These are phyloP conservation scores for Glaucopsyche alexis DNA, from an alignment of 2,888 invertebrate genomes.

Conservation along the genomic window DNA sequence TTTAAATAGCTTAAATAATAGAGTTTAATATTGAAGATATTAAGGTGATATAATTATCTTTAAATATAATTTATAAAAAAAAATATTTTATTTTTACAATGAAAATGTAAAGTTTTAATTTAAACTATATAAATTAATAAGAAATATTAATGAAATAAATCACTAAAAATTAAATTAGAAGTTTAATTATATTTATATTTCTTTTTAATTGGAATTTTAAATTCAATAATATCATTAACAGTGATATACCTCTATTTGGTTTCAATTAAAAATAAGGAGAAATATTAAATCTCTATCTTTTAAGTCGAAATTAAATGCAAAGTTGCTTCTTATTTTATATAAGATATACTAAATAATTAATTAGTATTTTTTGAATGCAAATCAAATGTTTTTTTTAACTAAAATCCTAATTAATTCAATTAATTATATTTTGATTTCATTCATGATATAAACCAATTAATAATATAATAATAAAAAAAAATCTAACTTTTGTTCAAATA, in stretches of 20 bases:
- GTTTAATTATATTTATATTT: conserved; percentile 75
- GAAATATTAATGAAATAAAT: conserved; percentile 57
- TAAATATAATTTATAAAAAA: conserved; percentile 50
- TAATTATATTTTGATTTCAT: conserved; percentile 69
- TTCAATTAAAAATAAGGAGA: conserved; percentile 81
- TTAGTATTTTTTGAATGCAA: conserved; percentile 67
- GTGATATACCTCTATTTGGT: conserved; percentile 83
- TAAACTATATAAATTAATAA: conserved; percentile 80
- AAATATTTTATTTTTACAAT: conserved; percentile 78
- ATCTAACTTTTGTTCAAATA: conserved; percentile 54
- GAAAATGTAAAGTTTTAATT: conserved; percentile 83
- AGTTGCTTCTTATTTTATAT: conserved; percentile 79
- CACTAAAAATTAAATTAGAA: conserved; percentile 83
- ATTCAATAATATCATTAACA: conserved; percentile 83
- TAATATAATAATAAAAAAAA: conserved; percentile 76
- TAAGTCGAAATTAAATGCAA: conserved; percentile 73
- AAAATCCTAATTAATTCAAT: conserved; percentile 66
- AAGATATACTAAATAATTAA: conserved; percentile 64
- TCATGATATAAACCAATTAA: conserved; percentile 66
- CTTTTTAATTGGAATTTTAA: conserved; percentile 55
- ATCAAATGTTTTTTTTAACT: conserved; percentile 67
- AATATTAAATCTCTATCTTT: conserved; percentile 58
- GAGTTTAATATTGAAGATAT: conserved; percentile 69
- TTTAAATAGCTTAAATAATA: conserved; percentile 55
- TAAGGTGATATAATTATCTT: conserved; percentile 54